Evolutionary conservation across 2,113 vertebrate genomes (phyloP).

Genomic region (Peromyscus californicus): DNA sequence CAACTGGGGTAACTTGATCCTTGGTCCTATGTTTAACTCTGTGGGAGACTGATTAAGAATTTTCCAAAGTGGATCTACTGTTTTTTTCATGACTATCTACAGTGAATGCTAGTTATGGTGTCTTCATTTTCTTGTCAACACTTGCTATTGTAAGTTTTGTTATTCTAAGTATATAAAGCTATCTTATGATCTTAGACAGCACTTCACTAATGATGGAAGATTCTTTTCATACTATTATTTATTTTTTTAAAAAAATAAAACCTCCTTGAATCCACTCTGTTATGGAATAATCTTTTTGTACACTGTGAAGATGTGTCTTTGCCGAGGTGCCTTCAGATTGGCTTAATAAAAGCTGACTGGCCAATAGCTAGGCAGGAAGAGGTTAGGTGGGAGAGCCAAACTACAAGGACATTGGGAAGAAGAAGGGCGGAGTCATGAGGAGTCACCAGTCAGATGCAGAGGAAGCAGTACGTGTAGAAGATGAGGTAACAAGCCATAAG

Average conservation of each 20-base stretch:
- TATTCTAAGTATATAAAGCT: neutral
- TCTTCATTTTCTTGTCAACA: neutral
- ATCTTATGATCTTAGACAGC: conserved; percentile 7
- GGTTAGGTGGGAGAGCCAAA: neutral
- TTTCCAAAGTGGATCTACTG: neutral
- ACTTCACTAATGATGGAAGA: conserved; percentile 29
- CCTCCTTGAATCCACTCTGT: neutral
- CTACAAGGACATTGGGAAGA: neutral
- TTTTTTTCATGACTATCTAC: neutral
- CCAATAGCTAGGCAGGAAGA: neutral
- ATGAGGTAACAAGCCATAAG: neutral
- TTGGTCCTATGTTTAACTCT: neutral
- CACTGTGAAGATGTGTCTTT: neutral
- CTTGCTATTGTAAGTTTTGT: neutral
- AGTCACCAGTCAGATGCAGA: neutral
- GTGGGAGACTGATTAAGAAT: neutral
- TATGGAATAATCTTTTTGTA: neutral
- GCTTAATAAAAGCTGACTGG: neutral
- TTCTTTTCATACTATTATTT: neutral
- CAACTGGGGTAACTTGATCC: neutral
- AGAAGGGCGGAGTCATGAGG: neutral
- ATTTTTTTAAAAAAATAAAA: neutral
- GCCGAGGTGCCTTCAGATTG: neutral
- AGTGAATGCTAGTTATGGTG: too few relatives aligned
- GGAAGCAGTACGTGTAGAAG: neutral